Conservation (phyloP, 1,140 invertebrate genomes). For the Bombus pyrosoma region DNA sequence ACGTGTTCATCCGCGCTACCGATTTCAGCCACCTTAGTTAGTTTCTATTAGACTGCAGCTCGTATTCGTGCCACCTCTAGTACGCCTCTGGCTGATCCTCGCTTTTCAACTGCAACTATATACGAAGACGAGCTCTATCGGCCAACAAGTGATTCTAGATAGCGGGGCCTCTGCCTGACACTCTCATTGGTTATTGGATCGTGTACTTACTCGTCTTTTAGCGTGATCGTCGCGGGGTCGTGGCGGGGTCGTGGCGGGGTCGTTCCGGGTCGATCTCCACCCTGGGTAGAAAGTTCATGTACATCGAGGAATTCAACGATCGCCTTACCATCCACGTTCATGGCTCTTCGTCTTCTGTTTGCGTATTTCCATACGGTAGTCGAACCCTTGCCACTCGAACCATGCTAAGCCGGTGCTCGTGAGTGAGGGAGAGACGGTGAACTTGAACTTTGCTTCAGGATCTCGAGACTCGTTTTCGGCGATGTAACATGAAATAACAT, state of each 20-base stretch:
- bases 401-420: background rate
- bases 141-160: constrained; percentile 46
- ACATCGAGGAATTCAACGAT: background rate
- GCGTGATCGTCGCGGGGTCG: constrained; percentile 28
- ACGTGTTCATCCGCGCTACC: background rate
- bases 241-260: constrained; percentile 45
- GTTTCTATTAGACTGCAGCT: constrained; percentile 46
- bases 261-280: constrained; percentile 53
- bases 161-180: constrained; percentile 32
- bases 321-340: background rate
- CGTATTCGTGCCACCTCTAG: constrained; percentile 45
- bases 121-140: constrained; percentile 45
- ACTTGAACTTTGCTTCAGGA: background rate
- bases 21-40: constrained; percentile 25
- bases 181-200: constrained; percentile 36
- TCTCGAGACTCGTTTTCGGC: too few species aligned
- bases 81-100: constrained; percentile 42
- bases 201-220: constrained; percentile 21
- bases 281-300: constrained; percentile 33
- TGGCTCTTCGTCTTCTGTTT: background rate
- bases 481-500: too few species aligned
- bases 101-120: constrained; percentile 53
- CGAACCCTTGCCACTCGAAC: background rate
- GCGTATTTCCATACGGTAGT: background rate
- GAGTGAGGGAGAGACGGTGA: background rate